phyloP scores from a whole-genome alignment of 2,888 invertebrate genomes.

The Saturnia japonica region DNA sequence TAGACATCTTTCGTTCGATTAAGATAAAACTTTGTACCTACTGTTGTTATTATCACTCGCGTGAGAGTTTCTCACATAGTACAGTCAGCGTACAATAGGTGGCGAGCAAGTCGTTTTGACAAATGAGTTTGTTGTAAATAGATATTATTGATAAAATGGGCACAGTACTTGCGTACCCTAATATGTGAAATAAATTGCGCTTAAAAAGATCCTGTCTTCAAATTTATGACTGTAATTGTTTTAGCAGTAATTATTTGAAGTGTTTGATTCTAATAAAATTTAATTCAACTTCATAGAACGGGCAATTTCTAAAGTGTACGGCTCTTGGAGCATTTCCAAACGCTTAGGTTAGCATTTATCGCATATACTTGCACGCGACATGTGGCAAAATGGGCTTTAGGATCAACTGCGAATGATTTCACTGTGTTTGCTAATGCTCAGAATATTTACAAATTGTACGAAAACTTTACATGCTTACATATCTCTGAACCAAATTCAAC shows the following conservation, averaged over 20 bases:
- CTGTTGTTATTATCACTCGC: neutral
- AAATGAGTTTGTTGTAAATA: too few species aligned
- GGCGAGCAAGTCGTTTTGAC: too few species aligned
- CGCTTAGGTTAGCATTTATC: constrained; percentile 7
- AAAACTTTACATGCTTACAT: neutral
- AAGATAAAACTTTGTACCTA: neutral
- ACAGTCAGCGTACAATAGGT: too few species aligned
- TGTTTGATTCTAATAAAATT: neutral
- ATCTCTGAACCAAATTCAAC: neutral
- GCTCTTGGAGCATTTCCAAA: constrained; percentile 1
- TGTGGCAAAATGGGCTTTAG: neutral
- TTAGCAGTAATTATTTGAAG: neutral
- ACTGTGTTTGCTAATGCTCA: neutral
- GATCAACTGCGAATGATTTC: constrained; percentile 6
- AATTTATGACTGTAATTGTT: neutral
- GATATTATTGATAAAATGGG: too few species aligned
- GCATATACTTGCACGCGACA: neutral
- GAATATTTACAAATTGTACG: neutral
- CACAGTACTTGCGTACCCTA: too few species aligned
- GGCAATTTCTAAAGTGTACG: neutral
- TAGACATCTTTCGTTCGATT: too few species aligned
- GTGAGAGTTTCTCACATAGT: too few species aligned
- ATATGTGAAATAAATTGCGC: too few species aligned
- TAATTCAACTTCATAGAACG: neutral
- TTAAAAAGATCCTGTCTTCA: too few species aligned